Base-by-base conservation (phyloP, 1,140 invertebrate species). In the Drosophila orosa region DNA sequence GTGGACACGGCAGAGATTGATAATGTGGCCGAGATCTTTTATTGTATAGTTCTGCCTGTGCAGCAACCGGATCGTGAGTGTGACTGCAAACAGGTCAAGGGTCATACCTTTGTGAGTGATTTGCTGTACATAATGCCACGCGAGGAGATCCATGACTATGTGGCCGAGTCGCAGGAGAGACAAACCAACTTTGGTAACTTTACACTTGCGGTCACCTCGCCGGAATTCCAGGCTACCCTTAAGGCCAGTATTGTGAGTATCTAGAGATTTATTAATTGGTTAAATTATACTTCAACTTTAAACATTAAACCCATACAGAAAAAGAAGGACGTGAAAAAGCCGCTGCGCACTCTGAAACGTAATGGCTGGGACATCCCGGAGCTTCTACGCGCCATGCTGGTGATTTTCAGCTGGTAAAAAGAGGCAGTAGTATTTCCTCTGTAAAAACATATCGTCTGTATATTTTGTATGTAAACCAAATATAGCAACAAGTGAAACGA, bases 391-490 rank as follows among this genome's bases (percentile, higher is more conserved):
- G 67, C 48, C 40, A 56, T 37, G 29, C 24, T 69, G 52, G 39
- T 68, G 63, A 79, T 86, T 40, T 61, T 86, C 25, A 40, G 39
- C 60, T 86, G 84, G 83, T 86, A 42, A 86, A 17, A n/a, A 12
- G 10, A 9, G 10, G 9, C 1, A 3, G 29, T 0, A 39, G 4
- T 15, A 13, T 12, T 25, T 25, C 44, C 22, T 12, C 15, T 27
- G 29, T 24, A 40, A 12, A 27, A 44, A 19, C 25, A 29, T 47
- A 24, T 19, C 29, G 13, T 54, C 8, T 54, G 50, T 54, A n/a
- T 12, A 37, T 24, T 35, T 56, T 55, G 48, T 56, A 59, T 75
- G 73, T 76, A 59, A 76, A 68, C 62, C 61, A 59, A 76, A 76
- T 68, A 68, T 35, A 62, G 58, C 69, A 73, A 73, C 67, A 71